These are phyloP conservation scores for Cyrtorhinus lividipennis DNA, from an alignment of 1,140 invertebrate species.

Conservation along the genomic window DNA sequence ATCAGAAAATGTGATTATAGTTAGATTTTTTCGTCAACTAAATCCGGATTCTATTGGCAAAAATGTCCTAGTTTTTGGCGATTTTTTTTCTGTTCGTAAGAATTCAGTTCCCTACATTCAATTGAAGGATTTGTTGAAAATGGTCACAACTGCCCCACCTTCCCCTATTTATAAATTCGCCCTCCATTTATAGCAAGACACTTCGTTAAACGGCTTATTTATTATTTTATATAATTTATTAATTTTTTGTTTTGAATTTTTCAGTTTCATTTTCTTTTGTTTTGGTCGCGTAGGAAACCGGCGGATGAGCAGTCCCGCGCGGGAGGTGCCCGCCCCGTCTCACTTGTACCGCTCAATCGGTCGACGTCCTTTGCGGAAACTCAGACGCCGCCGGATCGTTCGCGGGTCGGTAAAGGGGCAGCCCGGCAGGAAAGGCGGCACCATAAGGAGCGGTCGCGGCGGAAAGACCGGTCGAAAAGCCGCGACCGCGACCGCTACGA, in stretches of 20 bases:
- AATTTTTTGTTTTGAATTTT: background rate
- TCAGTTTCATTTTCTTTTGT: background rate
- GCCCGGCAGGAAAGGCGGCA: background rate
- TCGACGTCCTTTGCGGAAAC: background rate
- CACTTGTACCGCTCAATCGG: background rate
- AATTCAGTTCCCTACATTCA: no score
- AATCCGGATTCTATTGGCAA: no score
- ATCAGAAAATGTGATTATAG: no score
- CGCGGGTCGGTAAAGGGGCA: background rate
- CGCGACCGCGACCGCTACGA: conserved; percentile 5
- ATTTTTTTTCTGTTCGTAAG: no score
- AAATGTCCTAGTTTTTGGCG: no score
- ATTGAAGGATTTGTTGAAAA: no score
- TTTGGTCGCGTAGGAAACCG: background rate
- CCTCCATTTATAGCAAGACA: no score
- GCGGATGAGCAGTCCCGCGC: background rate
- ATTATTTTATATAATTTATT: background rate
- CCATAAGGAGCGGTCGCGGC: background rate
- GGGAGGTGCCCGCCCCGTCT: background rate
- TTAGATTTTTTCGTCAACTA: no score
- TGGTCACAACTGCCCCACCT: no score
- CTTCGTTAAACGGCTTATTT: no score
- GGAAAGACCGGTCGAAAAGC: background rate
- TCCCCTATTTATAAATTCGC: no score
- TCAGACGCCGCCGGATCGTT: background rate